Conservation (phyloP, 2,113 vertebrate genomes). For the western clawed frog (Xenopus tropicalis) region DNA sequence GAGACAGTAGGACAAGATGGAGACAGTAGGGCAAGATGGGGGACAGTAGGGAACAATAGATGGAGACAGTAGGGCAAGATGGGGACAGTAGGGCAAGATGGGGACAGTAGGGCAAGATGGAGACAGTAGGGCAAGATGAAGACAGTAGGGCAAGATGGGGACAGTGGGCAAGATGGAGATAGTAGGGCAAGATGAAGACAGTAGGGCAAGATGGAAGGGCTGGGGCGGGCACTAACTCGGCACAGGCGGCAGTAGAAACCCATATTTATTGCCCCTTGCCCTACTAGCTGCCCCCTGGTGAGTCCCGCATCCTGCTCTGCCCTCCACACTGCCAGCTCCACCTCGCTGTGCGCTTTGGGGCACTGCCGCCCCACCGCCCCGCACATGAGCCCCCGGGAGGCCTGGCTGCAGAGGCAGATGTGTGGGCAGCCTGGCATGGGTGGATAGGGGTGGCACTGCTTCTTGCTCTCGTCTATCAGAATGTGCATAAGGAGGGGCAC, state of each 20-base stretch:
- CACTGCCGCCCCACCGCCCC: constrained; percentile 57
- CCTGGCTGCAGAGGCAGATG: constrained; percentile 61
- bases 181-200: too few relatives aligned
- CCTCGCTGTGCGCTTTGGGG: constrained; percentile 71
- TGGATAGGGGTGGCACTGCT: constrained; percentile 66
- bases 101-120: too few relatives aligned
- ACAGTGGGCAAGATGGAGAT: too few relatives aligned
- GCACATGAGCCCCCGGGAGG: constrained; percentile 62
- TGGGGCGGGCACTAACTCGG: constrained; percentile 64
- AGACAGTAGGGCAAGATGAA: too few relatives aligned
- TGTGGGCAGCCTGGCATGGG: constrained; percentile 28
- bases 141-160: too few relatives aligned
- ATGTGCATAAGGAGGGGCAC: constrained; percentile 63
- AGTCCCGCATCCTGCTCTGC: constrained; percentile 53
- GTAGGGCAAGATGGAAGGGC: too few relatives aligned
- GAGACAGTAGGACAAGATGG: too few relatives aligned
- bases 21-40: too few relatives aligned
- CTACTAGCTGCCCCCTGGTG: background rate
- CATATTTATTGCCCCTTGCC: rapidly evolving
- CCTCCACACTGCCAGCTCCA: constrained; percentile 81
- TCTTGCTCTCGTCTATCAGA: constrained; percentile 48
- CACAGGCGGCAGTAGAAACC: constrained; percentile 74
- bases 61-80: too few relatives aligned
- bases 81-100: too few relatives aligned
- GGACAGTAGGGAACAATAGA: too few relatives aligned